These are phyloP conservation scores for Ibidorhyncha struthersii DNA, from an alignment of 2,113 vertebrate genomes.

Conservation along the genomic window DNA sequence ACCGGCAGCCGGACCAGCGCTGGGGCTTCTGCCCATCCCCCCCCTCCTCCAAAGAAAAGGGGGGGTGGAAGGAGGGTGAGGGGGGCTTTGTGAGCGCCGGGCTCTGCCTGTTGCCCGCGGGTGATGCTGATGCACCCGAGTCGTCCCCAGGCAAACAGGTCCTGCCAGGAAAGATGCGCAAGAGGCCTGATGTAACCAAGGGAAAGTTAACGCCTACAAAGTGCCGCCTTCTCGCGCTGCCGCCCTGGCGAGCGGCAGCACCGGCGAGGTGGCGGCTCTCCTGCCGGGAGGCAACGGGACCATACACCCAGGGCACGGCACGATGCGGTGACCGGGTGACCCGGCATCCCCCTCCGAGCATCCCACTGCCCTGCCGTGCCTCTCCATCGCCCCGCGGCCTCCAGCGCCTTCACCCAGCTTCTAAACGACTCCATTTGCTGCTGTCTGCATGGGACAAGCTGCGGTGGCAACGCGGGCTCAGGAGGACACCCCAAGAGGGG, in stretches of 20 bases:
- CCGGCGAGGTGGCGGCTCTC: rapidly evolving
- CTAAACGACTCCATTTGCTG: rapidly evolving
- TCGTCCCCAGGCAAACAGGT: neutral
- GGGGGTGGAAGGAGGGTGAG: neutral
- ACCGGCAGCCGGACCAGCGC: rapidly evolving
- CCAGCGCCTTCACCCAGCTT: neutral
- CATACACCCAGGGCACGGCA: neutral
- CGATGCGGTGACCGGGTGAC: neutral
- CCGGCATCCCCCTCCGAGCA: rapidly evolving
- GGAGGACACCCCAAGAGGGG: neutral
- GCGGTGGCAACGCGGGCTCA: neutral
- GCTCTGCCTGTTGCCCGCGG: neutral
- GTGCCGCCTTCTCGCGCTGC: rapidly evolving
- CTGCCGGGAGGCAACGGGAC: neutral
- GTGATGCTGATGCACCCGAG: neutral
- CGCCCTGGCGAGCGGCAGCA: rapidly evolving
- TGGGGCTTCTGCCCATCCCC: neutral
- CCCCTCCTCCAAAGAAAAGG: neutral
- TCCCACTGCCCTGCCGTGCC: rapidly evolving
- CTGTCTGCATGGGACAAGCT: neutral
- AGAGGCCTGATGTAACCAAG: neutral
- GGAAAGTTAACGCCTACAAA: neutral
- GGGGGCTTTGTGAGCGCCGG: neutral
- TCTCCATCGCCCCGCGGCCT: too few relatives aligned
- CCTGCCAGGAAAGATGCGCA: neutral